Conservation (phyloP, 2,797 vertebrate species). For the Sparus aurata region DNA sequence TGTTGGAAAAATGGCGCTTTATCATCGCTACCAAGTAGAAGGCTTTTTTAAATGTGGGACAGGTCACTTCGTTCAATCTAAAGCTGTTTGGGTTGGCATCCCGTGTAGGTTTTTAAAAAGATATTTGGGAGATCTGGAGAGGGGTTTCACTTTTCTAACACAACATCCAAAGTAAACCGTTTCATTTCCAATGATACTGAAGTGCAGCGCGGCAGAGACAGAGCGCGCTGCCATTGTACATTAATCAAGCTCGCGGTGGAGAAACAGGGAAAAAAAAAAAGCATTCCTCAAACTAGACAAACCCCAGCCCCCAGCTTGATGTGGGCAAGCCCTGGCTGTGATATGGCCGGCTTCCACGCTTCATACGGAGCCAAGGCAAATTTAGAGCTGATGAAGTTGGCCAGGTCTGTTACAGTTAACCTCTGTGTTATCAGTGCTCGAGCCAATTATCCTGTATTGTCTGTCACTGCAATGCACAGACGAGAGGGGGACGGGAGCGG, state of each 20-base stretch:
- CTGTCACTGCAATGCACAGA: constrained; percentile 43
- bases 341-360: constrained; percentile 73
- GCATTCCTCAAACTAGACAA: constrained; percentile 79
- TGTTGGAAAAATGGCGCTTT: constrained; percentile 78
- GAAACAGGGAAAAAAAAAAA: constrained; percentile 58
- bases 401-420: constrained; percentile 71
- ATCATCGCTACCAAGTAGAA: constrained; percentile 72
- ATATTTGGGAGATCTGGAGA: constrained; percentile 76
- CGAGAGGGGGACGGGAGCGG: constrained; percentile 31
- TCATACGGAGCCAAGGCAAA: constrained; percentile 74
- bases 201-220: constrained; percentile 59
- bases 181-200: constrained; percentile 81
- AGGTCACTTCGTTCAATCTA: constrained; percentile 79
- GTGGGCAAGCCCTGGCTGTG: constrained; percentile 74
- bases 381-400: constrained; percentile 69
- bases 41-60: constrained; percentile 69
- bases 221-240: constrained; percentile 74
- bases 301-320: constrained; percentile 73
- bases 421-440: constrained; percentile 59
- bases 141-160: constrained; percentile 79
- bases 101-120: constrained; percentile 73
- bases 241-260: constrained; percentile 74
- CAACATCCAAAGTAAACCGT: constrained; percentile 83
- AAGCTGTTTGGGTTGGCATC: constrained; percentile 83
- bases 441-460: constrained; percentile 63